Evolutionary conservation across 2,888 invertebrate genomes (phyloP), one percentile per base, ranked within the genome.

Genomic region (Macrophya alboannulata): DNA sequence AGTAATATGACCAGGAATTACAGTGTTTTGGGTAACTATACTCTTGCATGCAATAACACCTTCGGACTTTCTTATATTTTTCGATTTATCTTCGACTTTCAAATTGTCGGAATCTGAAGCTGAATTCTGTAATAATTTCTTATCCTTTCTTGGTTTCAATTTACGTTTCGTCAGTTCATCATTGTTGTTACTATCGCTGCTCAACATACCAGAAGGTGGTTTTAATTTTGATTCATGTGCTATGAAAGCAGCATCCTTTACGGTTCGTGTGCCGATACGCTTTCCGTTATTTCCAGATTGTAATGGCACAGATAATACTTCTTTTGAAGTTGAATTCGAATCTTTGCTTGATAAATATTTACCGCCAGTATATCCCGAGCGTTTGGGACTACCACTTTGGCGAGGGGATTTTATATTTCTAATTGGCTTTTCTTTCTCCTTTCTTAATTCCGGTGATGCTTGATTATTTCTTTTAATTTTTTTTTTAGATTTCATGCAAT

Each of bases 31-130:
- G 17, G 31, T 77, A 37, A 37, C 51, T 25, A 8, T 77, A 31
- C 37, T 77, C n/a, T 77, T 77, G 77, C n/a, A 37, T 77, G 17
- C 31, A 21, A 37, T 77, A 51, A 77, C 43, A 40, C 21, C 21
- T 43, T 12, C 59, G 43, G 15, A 10, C 9, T 43, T 81, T 62
- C 3, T 25, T 43, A 62, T 81, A 59, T 62, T 81, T 31, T 62
- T 62, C 43, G 21, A 59, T 81, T 81, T 62, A 59, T 81, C 62
- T 62, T 81, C 43, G 21, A 81, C 25, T 62, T 25, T 62, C 3
- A 37, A 62, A 25, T n/a, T 62, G 9, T 43, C 43, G 21, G 43
- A 21, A 62, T 59, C 62, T 10, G 62, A 15, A 17, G 81, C 62
- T 62, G 62, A 15, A 10, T 43, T 43, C 10, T 62, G 81, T 40